These are phyloP conservation scores for Mobula birostris DNA, from an alignment of 2,113 vertebrate species.

Conservation along the genomic window DNA sequence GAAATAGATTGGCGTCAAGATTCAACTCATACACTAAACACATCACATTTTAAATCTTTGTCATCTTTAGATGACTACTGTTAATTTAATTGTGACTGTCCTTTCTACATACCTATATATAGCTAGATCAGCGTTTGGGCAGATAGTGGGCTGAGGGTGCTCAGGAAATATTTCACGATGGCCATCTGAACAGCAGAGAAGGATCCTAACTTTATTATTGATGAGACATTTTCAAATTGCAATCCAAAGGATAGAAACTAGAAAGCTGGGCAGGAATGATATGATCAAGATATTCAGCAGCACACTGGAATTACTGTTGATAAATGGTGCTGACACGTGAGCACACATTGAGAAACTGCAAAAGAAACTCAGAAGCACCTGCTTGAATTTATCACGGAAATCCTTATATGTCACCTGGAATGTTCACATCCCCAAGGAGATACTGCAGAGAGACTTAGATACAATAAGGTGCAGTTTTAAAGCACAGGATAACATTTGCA, in stretches of 20 bases:
- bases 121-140: neutral
- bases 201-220: neutral
- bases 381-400: neutral
- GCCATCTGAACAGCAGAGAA: neutral
- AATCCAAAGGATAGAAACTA: neutral
- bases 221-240: neutral
- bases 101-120: neutral
- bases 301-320: neutral
- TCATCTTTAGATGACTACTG: neutral
- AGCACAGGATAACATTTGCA: neutral
- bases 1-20: too few relatives aligned
- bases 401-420: neutral
- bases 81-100: neutral
- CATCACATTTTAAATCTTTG: neutral
- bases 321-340: neutral
- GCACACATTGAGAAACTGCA: neutral
- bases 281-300: neutral
- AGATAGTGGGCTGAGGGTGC: too few relatives aligned
- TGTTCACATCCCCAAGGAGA: neutral
- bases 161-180: neutral
- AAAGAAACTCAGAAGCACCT: neutral
- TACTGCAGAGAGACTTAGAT: neutral
- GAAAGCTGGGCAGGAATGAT: neutral
- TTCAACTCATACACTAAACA: neutral
- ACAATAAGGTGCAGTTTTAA: neutral